A percentile compares a stretch with the other conserved stretches of the same genome.
These are phyloP conservation scores for Drosophila borborema DNA, from an alignment of 2,888 invertebrate genomes.

Conservation along the genomic window DNA sequence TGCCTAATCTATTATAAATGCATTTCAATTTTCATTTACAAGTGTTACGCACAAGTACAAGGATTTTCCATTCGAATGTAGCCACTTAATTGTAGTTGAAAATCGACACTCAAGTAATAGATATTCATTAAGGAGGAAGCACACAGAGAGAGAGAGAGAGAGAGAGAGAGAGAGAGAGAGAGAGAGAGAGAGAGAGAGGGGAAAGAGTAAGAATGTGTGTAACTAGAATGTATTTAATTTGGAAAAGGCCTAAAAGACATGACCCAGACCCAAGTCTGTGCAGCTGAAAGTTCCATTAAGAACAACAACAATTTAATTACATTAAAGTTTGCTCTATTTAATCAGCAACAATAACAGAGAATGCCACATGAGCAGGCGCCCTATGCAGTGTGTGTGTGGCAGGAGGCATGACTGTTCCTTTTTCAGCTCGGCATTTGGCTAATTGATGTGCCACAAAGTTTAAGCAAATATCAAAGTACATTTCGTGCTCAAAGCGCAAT, in stretches of 20 bases:
- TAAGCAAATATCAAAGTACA: slow-evolving; percentile 39
- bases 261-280: not conserved
- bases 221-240: slow-evolving; percentile 26
- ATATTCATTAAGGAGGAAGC: slow-evolving; percentile 26
- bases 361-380: not conserved
- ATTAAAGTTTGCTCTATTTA: slow-evolving; percentile 41
- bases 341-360: slow-evolving; percentile 47
- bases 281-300: slow-evolving; percentile 16
- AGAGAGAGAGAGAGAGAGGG: too few species aligned
- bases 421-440: slow-evolving; percentile 29
- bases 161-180: too few species aligned
- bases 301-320: slow-evolving; percentile 45
- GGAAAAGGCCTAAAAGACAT: slow-evolving; percentile 3
- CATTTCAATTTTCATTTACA: not conserved
- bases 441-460: slow-evolving; percentile 54
- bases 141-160: too few species aligned
- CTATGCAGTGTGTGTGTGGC: not conserved
- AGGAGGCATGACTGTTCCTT: not conserved
- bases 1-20: slow-evolving; percentile 1
- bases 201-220: slow-evolving; percentile 5
- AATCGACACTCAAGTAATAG: slow-evolving; percentile 3
- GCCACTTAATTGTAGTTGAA: slow-evolving; percentile 9
- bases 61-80: slow-evolving; percentile 12
- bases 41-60: not conserved
- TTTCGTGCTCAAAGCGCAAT: slow-evolving; percentile 21